Base-by-base conservation (phyloP, 1,140 invertebrate species). In the Cyphomyrmex costatus region DNA sequence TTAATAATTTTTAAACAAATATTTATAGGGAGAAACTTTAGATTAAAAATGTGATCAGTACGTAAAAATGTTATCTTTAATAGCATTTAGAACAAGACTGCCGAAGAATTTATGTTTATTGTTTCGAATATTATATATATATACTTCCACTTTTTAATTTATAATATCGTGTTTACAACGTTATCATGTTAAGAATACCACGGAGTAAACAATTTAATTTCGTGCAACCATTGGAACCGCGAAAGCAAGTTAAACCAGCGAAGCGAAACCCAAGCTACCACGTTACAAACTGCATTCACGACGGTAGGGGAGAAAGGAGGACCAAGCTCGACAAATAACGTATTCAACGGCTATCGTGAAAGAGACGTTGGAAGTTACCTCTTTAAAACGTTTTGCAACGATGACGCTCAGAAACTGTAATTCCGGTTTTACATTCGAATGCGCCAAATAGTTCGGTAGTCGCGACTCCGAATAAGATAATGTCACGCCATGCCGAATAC, bases 311-410 rank as follows among this genome's bases (percentile, higher is more conserved):
- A 36, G 36, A 82, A 42, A 27, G 19, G 5, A 19, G 53, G 36
- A 82, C 24, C 51, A 27, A 82, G 66, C 66, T 58, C 58, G 46
- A 84, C 83, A 74, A 86, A 83, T 85, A 86, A 74, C 79, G 79
- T 56, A 86, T 85, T 76, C 85, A 27, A 85, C 73, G 83, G 85
- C 42, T 66, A 42, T 84, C 85, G 46, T 85, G 87, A 89, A 87
- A 92, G 88, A 82, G 79, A 73, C 24, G 51, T 73, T 24, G 79
- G 19, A 71, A 82, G 66, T 82, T 56, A 65, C 42, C n/a, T 24
- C 42, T 65, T 68, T 79, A 58, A 82, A 82, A 71, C 66, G 24
- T 71, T 82, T 46, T 36, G 27, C n/a, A 53, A 58, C 51, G 66
- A 71, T 71, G 79, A 60, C 51, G 36, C 27, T 73, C 53, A 6